Evolutionary conservation across 2,797 vertebrate species (phyloP).

Genomic region (Scomberomorus guttatus): DNA sequence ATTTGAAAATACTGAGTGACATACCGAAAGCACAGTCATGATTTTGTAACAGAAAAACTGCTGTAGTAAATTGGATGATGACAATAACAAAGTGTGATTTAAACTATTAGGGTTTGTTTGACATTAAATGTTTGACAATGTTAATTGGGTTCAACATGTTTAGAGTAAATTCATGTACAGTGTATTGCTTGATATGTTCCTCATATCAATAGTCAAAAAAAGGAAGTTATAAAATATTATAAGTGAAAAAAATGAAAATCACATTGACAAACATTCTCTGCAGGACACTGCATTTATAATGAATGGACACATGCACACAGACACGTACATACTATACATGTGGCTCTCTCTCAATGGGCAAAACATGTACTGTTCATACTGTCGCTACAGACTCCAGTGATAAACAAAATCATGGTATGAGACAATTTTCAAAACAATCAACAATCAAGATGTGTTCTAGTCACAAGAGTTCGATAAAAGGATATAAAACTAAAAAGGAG

Average conservation of each 20-base stretch:
- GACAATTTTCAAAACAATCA: not conserved
- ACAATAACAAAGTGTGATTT: not conserved
- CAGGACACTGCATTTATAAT: slow-evolving; percentile 11
- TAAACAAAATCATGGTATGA: slow-evolving; percentile 3
- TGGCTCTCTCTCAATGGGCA: not conserved
- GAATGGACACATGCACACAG: not conserved
- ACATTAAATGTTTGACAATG: slow-evolving; percentile 15
- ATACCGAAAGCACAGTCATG: not conserved
- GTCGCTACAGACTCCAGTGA: slow-evolving; percentile 5
- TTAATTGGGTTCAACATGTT: not conserved
- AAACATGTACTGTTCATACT: not conserved
- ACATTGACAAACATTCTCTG: slow-evolving; percentile 12
- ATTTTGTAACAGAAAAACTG: slow-evolving; percentile 23
- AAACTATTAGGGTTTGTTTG: slow-evolving; percentile 11
- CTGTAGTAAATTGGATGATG: not conserved
- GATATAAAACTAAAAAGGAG: not conserved
- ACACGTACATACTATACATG: not conserved
- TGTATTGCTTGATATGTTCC: slow-evolving; percentile 4
- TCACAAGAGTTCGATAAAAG: slow-evolving; percentile 2
- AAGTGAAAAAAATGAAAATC: slow-evolving; percentile 18
- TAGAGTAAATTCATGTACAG: slow-evolving; percentile 4
- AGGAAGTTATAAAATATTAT: not conserved
- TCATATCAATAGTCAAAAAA: slow-evolving; percentile 16
- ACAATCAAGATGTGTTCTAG: slow-evolving; percentile 21
- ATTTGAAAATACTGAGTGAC: slow-evolving; percentile 56